A percentile compares a stretch with the other conserved stretches of the same genome.
These are phyloP conservation scores for Tenthredo amoena DNA, from an alignment of 2,888 invertebrate species.

Conservation along the genomic window DNA sequence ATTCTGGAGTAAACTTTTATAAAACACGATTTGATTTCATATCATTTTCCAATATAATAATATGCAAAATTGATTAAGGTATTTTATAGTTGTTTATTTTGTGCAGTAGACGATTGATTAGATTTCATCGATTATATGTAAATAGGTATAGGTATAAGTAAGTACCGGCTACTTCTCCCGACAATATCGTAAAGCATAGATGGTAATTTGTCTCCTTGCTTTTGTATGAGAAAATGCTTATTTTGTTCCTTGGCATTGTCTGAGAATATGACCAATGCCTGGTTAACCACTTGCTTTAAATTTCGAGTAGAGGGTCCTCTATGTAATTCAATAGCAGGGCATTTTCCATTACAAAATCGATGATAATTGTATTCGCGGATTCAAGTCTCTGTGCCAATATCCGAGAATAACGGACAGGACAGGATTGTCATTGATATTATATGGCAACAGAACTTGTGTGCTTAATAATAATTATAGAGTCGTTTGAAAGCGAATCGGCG, in stretches of 20 bases:
- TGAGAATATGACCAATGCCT: background rate
- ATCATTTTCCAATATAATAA: conserved; percentile 70
- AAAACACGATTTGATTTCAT: conserved; percentile 73
- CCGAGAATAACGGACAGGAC: background rate
- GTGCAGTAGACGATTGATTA: conserved; percentile 77
- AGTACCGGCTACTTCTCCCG: conserved; percentile 36
- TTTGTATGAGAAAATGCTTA: conserved; percentile 54
- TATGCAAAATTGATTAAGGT: conserved; percentile 74
- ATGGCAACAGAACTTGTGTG: background rate
- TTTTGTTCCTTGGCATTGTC: background rate
- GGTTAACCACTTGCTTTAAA: background rate
- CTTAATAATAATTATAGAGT: background rate
- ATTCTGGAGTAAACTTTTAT: conserved; percentile 74
- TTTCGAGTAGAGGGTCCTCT: background rate
- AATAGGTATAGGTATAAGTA: background rate
- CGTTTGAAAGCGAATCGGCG: background rate
- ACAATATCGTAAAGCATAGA: background rate
- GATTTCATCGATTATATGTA: conserved; percentile 71
- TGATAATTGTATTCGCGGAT: background rate
- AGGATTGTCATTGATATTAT: background rate
- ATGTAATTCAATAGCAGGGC: background rate
- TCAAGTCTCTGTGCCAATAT: background rate
- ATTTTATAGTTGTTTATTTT: conserved; percentile 67
- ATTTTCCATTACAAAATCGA: background rate
- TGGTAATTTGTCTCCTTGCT: conserved; percentile 31